A percentile compares a stretch with the other conserved stretches of the same genome.
Evolutionary conservation across 92 coral and sea anemone genomes (phyloP).

Genomic region (Muricea muricata): DNA sequence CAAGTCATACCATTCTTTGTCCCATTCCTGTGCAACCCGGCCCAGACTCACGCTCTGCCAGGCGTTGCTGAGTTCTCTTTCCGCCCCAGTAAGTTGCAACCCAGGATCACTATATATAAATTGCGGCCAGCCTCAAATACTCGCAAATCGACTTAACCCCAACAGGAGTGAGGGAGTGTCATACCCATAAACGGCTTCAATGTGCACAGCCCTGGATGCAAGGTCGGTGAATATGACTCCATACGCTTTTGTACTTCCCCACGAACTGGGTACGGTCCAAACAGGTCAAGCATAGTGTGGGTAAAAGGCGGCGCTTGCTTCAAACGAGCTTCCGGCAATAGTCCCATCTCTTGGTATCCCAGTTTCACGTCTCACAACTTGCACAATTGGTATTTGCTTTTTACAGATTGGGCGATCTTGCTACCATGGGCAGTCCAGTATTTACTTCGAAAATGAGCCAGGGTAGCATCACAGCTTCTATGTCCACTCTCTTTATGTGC

Average conservation of each 20-base stretch:
- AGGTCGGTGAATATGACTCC: slow-evolving; percentile 62
- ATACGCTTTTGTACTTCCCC: slow-evolving; percentile 70
- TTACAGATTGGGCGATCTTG: slow-evolving; percentile 43
- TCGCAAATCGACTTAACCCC: slow-evolving; percentile 53
- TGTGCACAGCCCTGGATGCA: slow-evolving; percentile 56
- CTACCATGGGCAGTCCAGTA: slow-evolving; percentile 47
- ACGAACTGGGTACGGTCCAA: slow-evolving; percentile 65
- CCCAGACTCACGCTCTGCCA: slow-evolving; percentile 25
- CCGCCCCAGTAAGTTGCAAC: slow-evolving; percentile 51
- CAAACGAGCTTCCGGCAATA: slow-evolving; percentile 58
- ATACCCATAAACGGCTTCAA: slow-evolving; percentile 48
- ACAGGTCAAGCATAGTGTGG: slow-evolving; percentile 60
- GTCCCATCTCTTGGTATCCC: slow-evolving; percentile 60
- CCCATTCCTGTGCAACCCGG: slow-evolving; percentile 26
- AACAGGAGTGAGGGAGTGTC: slow-evolving; percentile 38
- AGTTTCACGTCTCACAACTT: slow-evolving; percentile 65
- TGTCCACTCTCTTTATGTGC: slow-evolving; percentile 48
- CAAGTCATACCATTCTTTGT: slow-evolving; percentile 68
- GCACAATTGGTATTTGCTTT: slow-evolving; percentile 56
- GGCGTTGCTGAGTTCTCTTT: slow-evolving; percentile 36
- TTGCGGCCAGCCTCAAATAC: slow-evolving; percentile 55
- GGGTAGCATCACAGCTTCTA: slow-evolving; percentile 43
- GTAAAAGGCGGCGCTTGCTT: slow-evolving; percentile 67
- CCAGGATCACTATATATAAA: slow-evolving; percentile 58
- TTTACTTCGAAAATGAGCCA: slow-evolving; percentile 41